Evolutionary conservation across 35 echinoderm and acorn worm species (phyloP).

Genomic region (Ptychodera flava): DNA sequence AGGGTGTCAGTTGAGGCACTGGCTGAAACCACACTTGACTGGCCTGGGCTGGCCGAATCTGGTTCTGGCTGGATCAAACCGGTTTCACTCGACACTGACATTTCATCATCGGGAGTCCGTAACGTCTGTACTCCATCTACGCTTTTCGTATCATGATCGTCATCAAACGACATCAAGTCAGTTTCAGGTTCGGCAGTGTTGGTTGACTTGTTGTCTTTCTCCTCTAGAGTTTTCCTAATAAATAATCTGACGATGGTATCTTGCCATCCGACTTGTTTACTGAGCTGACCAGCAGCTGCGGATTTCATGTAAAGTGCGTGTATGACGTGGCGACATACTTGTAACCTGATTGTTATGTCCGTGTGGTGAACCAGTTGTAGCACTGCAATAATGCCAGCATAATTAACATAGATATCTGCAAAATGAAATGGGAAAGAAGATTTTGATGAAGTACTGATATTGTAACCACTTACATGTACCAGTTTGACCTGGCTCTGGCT

Average conservation of each 20-base stretch:
- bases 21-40: background rate
- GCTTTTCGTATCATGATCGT: background rate
- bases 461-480: too few species aligned
- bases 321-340: conserved; percentile 70
- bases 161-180: conserved; percentile 4
- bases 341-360: conserved; percentile 60
- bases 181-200: background rate
- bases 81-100: background rate
- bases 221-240: conserved; percentile 16
- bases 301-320: conserved; percentile 74
- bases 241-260: conserved; percentile 64
- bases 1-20: too few species aligned
- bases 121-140: conserved; percentile 17
- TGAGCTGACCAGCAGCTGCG: conserved; percentile 35
- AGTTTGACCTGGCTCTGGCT: too few species aligned
- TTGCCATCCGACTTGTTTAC: conserved; percentile 82
- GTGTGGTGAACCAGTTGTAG: conserved; percentile 59
- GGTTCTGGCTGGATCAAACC: background rate
- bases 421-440: conserved; percentile 14
- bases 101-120: background rate
- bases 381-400: conserved; percentile 60
- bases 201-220: background rate
- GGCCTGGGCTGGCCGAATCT: background rate
- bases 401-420: conserved; percentile 75
- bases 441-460: too few species aligned